Evolutionary conservation across 2,888 invertebrate species (phyloP), one percentile per base, ranked within the genome.

Genomic region (Chelonus formosanus): DNA sequence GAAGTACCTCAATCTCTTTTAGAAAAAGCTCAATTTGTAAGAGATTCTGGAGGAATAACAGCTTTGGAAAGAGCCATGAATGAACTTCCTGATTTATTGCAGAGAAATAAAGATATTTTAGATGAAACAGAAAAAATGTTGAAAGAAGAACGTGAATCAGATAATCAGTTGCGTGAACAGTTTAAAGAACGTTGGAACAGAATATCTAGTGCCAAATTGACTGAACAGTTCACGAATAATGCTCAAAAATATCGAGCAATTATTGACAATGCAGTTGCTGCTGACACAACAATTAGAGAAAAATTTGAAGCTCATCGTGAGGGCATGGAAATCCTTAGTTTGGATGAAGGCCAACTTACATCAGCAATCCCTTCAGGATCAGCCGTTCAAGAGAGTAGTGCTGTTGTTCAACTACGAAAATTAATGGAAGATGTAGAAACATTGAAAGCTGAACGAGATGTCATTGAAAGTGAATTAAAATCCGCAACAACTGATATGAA

Each of bases 111-210:
- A 72, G 96, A 99, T 84, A 97, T 99, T 76, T 88, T 99, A 1
- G 93, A 96, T 82, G 98, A 98, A 89, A 89, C 92, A 62, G 93
- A 93, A 76, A 86, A 92, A 68, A 87, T 95, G 88, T 85, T 99
- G 75, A 91, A 92, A 76, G 98, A 98, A 84, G 99, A 99, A 85
- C 91, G 91, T 73, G 90, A 92, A 74, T 94, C 96, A 1, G 99
- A 99, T 84, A 90, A 90, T 76, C 90, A 94, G 78, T 87, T 99
- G 73, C 89, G 95, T 67, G 86, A 87, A 52, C 98, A 98, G 86
- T 97, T 98, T 84, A 95, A 94, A 77, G 93, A 94, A 71, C 90
- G 92, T 70, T 99, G 99, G 99, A 90, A 91, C 1, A 90, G 99
- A 78, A 95, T 95, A 34, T 88, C 94, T 1, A 97, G 97, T 0